phyloP scores from a whole-genome alignment of 2,113 vertebrate genomes.

The Cinclus cinclus region DNA sequence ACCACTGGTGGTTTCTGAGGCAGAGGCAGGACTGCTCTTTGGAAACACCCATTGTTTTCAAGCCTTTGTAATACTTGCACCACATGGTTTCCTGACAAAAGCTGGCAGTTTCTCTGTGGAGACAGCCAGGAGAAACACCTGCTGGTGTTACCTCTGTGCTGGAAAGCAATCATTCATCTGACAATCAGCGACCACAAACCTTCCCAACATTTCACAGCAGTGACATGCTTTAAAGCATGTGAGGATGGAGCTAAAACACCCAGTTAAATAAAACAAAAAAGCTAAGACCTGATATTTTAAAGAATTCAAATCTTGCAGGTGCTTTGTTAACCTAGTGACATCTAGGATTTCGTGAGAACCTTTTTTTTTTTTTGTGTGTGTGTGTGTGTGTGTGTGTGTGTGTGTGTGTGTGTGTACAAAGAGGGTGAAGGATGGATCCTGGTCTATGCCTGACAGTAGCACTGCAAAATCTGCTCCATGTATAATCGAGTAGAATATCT shows the following conservation, averaged over 20 bases:
- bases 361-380: background rate
- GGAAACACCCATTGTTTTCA: background rate
- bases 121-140: background rate
- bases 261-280: background rate
- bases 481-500: background rate
- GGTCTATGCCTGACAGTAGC: background rate
- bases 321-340: background rate
- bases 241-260: background rate
- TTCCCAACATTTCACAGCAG: background rate
- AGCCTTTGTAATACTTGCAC: background rate
- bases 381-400: background rate
- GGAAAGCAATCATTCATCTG: background rate
- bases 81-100: background rate
- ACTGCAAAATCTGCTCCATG: background rate
- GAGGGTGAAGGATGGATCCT: background rate
- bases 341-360: background rate
- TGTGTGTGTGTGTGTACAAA: background rate
- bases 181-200: background rate
- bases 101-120: background rate
- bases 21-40: background rate
- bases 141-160: background rate
- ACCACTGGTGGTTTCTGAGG: background rate
- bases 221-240: background rate
- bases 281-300: background rate
- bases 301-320: background rate